Evolutionary conservation across 2,113 vertebrate genomes (phyloP).

Genomic region (Halichoerus grypus): DNA sequence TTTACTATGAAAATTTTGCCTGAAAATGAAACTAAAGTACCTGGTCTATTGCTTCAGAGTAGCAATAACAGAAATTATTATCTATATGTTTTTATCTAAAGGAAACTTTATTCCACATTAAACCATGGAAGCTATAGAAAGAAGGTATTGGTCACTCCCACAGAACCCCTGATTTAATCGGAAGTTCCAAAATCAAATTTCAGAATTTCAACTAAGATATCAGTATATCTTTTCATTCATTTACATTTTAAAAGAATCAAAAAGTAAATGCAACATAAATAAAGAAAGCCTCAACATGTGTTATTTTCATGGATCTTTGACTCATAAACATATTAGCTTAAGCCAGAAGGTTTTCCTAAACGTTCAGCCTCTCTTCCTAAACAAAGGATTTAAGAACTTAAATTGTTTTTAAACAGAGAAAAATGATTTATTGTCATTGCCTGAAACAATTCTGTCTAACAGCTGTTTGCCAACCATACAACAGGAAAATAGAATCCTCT

Average conservation of each 20-base stretch:
- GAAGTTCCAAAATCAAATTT: constrained; percentile 1
- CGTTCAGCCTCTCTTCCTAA: neutral
- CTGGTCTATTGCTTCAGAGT: neutral
- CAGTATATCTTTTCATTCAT: neutral
- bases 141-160: neutral
- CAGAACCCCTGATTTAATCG: neutral
- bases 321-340: neutral
- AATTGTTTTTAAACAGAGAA: neutral
- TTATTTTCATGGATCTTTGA: constrained; percentile 39
- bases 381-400: neutral
- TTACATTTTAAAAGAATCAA: neutral
- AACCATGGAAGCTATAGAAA: neutral
- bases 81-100: neutral
- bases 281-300: neutral
- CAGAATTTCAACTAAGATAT: neutral
- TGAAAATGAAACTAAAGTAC: neutral
- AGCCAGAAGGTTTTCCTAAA: constrained; percentile 22
- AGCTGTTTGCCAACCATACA: neutral
- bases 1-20: neutral
- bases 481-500: neutral
- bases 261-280: neutral
- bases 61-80: neutral
- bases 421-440: neutral
- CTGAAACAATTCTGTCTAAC: neutral
- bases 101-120: neutral